phyloP scores from a whole-genome alignment of 2,888 invertebrate species.

The Beris chalybata region DNA sequence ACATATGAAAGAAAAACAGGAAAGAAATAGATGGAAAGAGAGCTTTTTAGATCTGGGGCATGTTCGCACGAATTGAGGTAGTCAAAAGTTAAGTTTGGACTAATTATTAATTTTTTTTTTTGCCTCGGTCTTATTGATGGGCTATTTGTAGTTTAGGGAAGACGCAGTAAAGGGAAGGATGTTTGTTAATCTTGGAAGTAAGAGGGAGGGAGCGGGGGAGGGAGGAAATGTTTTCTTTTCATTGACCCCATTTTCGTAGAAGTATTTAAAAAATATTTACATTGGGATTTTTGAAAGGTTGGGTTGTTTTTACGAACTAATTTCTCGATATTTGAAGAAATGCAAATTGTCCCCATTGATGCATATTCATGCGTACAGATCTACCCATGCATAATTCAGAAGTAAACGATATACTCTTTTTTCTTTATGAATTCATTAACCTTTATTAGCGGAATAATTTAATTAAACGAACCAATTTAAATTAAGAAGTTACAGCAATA shows the following conservation, averaged over 20 bases:
- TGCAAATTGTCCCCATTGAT: too few relatives aligned
- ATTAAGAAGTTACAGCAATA: too few relatives aligned
- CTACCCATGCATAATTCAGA: too few relatives aligned
- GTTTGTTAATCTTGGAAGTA: neutral
- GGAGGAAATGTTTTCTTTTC: neutral
- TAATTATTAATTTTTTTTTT: constrained; percentile 20
- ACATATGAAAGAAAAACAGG: neutral
- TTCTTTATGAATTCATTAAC: too few relatives aligned
- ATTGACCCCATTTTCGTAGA: neutral
- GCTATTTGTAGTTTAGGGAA: neutral
- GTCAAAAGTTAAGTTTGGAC: constrained; percentile 22
- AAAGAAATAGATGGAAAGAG: neutral
- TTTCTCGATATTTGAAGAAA: too few relatives aligned
- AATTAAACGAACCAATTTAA: too few relatives aligned
- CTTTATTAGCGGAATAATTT: too few relatives aligned
- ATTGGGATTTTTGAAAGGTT: too few relatives aligned
- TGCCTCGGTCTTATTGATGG: neutral
- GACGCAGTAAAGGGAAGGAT: neutral
- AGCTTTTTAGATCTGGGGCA: constrained; percentile 22
- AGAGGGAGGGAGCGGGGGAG: neutral
- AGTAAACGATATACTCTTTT: too few relatives aligned
- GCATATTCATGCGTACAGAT: too few relatives aligned
- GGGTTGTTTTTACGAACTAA: too few relatives aligned
- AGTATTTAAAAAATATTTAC: too few relatives aligned
- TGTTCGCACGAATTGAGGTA: constrained; percentile 19